phyloP scores from a whole-genome alignment of 2,797 vertebrate genomes.

The Acipenser transmontanus region DNA sequence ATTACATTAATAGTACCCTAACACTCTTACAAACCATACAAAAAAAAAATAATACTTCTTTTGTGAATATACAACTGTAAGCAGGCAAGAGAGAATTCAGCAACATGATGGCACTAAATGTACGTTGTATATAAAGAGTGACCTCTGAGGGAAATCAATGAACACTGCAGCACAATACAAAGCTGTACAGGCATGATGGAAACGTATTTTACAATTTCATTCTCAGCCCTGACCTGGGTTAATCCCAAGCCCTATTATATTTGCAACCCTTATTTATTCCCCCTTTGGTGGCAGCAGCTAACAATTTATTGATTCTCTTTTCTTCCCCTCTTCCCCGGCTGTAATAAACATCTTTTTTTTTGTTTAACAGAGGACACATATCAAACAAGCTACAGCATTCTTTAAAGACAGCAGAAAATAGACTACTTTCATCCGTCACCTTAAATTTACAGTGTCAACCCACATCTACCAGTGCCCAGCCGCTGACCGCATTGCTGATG shows the following conservation, averaged over 20 bases:
- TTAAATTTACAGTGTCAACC: constrained; percentile 14
- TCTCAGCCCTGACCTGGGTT: constrained; percentile 10
- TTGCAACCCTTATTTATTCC: constrained; percentile 21
- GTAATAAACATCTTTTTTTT: constrained; percentile 19
- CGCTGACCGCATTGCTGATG: constrained; percentile 25
- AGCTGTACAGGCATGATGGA: not conserved
- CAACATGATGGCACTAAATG: too few relatives aligned
- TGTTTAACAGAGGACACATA: constrained; percentile 20
- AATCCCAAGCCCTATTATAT: constrained; percentile 11
- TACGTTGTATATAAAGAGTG: too few relatives aligned
- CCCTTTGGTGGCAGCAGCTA: constrained; percentile 8
- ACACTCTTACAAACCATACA: too few relatives aligned
- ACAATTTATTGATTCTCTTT: constrained; percentile 22
- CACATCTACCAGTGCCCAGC: constrained; percentile 12
- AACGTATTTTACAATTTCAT: constrained; percentile 6
- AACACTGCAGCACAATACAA: too few relatives aligned
- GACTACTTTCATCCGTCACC: constrained; percentile 7
- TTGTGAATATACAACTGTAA: too few relatives aligned
- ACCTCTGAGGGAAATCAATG: too few relatives aligned
- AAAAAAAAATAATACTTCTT: too few relatives aligned
- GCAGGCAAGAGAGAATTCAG: too few relatives aligned
- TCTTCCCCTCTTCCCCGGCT: not conserved
- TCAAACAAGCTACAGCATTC: constrained; percentile 13
- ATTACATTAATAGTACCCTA: too few relatives aligned
- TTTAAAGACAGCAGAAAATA: constrained; percentile 17